A percentile compares a stretch with the other conserved stretches of the same genome.
Evolutionary conservation across 2,888 invertebrate genomes (phyloP).

Genomic region (Latheticus oryzae): DNA sequence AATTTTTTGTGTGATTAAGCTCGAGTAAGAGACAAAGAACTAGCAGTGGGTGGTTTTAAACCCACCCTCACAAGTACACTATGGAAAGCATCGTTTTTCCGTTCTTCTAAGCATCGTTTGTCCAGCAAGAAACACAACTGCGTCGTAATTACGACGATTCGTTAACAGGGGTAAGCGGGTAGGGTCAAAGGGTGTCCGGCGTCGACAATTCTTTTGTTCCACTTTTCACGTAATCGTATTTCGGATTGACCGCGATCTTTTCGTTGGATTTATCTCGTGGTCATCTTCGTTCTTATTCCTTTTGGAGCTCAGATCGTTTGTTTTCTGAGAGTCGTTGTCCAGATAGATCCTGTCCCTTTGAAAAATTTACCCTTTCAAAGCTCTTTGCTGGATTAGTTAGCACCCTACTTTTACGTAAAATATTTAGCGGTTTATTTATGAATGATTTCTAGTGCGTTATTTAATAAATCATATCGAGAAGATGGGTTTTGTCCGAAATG

Average conservation of each 20-base stretch:
- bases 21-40: too few species aligned
- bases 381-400: conserved; percentile 47
- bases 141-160: conserved; percentile 27
- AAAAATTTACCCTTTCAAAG: conserved; percentile 44
- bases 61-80: too few species aligned
- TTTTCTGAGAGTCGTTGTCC: conserved; percentile 30
- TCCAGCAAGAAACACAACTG: conserved; percentile 17
- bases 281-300: conserved; percentile 42
- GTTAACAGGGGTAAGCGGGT: conserved; percentile 21
- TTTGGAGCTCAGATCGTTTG: conserved; percentile 36
- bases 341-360: conserved; percentile 41
- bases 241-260: conserved; percentile 36
- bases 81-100: too few species aligned
- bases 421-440: conserved; percentile 40
- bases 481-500: conserved; percentile 8
- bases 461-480: conserved; percentile 27
- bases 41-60: too few species aligned
- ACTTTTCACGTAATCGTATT: conserved; percentile 43
- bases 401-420: conserved; percentile 45
- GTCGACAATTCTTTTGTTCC: conserved; percentile 38
- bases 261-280: conserved; percentile 43
- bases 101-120: too few species aligned
- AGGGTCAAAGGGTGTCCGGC: conserved; percentile 6
- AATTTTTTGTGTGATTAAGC: too few species aligned
- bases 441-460: conserved; percentile 25